phyloP scores from a whole-genome alignment of 2,797 vertebrate genomes.

The Onychomys torridus region DNA sequence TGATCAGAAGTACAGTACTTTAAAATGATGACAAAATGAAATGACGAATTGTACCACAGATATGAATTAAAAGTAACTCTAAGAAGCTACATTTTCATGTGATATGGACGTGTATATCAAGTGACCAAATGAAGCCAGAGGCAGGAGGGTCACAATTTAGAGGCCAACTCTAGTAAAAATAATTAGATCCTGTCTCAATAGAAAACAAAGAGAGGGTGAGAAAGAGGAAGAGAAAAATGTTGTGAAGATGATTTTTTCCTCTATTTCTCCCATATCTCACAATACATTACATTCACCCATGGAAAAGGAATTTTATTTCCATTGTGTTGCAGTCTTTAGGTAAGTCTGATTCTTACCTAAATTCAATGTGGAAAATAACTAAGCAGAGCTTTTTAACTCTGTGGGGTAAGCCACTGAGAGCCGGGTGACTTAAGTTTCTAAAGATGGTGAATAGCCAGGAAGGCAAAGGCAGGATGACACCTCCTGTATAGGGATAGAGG shows the following conservation, averaged over 20 bases:
- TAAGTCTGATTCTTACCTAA: slow-evolving; percentile 46
- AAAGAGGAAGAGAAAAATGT: not conserved
- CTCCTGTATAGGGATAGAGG: not conserved
- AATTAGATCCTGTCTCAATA: not conserved
- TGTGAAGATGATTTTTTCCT: not conserved
- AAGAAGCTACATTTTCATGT: not conserved
- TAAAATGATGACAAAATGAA: not conserved
- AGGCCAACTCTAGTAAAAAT: not conserved
- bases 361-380: not conserved
- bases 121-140: not conserved
- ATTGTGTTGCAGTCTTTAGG: slow-evolving; percentile 4
- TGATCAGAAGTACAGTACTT: not conserved
- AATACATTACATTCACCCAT: not conserved
- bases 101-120: not conserved
- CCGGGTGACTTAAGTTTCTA: slow-evolving; percentile 1
- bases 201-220: not conserved
- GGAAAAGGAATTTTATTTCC: slow-evolving; percentile 59
- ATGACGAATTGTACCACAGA: not conserved
- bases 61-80: not conserved
- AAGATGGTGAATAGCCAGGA: slow-evolving; percentile 34
- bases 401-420: slow-evolving; percentile 23
- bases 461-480: slow-evolving; percentile 27
- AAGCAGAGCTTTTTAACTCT: slow-evolving; percentile 39
- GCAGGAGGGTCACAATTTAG: not conserved
- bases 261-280: not conserved